Evolutionary conservation across 2,113 vertebrate genomes (phyloP).

Genomic region (Tachuris rubrigastra): DNA sequence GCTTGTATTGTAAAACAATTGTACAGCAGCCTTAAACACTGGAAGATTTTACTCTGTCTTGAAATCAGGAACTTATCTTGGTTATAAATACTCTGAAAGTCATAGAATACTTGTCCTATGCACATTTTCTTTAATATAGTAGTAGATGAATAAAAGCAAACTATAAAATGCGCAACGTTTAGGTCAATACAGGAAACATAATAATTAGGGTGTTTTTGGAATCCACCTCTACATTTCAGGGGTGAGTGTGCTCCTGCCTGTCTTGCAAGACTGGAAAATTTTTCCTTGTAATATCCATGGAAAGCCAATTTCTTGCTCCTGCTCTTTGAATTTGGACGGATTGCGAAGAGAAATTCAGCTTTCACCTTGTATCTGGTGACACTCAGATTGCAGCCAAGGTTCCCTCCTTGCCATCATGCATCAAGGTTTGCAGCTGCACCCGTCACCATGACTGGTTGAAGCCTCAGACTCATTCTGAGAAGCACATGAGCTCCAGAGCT

Average conservation of each 20-base stretch:
- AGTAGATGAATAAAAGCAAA: background rate
- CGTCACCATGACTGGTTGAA: background rate
- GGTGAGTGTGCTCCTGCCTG: background rate
- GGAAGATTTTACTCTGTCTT: background rate
- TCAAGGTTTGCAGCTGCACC: background rate
- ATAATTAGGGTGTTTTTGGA: background rate
- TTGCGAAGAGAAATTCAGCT: background rate
- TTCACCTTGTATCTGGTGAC: background rate
- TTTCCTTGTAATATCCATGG: background rate
- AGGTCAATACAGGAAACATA: background rate
- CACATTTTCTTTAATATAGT: background rate
- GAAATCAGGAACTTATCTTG: background rate
- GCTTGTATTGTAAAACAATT: background rate
- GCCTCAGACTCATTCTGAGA: background rate
- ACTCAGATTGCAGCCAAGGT: background rate
- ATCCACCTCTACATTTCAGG: background rate
- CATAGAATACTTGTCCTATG: background rate
- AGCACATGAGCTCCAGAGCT: background rate
- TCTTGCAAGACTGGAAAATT: background rate
- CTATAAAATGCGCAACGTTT: background rate
- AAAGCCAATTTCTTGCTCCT: background rate
- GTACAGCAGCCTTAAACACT: background rate
- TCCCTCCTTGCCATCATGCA: fast-evolving
- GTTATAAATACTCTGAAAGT: background rate
- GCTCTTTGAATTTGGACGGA: background rate